Evolutionary conservation across 2,888 invertebrate genomes (phyloP), one percentile per base, ranked within the genome.

Genomic region (Pterobdella sp.): DNA sequence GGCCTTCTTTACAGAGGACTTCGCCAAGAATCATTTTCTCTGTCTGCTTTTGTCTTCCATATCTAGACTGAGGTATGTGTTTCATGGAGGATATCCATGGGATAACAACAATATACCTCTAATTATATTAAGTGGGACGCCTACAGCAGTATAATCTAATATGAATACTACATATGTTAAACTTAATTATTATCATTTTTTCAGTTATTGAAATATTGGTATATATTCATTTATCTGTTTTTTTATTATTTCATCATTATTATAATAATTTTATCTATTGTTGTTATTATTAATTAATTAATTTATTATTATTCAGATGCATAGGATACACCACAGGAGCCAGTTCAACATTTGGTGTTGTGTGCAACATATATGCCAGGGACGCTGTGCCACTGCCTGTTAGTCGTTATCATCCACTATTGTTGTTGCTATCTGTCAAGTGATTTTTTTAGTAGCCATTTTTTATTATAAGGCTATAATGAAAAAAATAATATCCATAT

Each of bases 1-100:
- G 80, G 91, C 90, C 0, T 93, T 95, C 79, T 83, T 94, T 35
- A 90, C 90, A 70, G 88, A 88, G n/a, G 94, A 95, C 85, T 85
- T 93, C 70, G 89, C 92, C 52, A 92, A 91, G 0, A 92, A 93
- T 81, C 88, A 88, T 77, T 94, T 90, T 81, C 83, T 95, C 18
- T 93, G 93, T 80, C 93, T 91, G 81, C 83, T 91, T 66, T 84
- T 90, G 2, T 86, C 88, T 0, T 86, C 87, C 75, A 86, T 88
- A 71, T 88, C 87, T 77, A 88, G 88, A 79, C 84, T 92, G 3
- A 88, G 88, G 80, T 88, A 74, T 56, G 56, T 60, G n/a, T 64
- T 64, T 64, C 14, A 64, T 22, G 26, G 18, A n/a, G n/a, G n/a
- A n/a, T n/a, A n/a, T n/a, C n/a, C n/a, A n/a, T n/a, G n/a, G n/a